Percentiles rank a stretch among this genome's conserved stretches.
These are phyloP conservation scores for Hydropotes inermis DNA, from an alignment of 2,113 vertebrate species.

Conservation along the genomic window DNA sequence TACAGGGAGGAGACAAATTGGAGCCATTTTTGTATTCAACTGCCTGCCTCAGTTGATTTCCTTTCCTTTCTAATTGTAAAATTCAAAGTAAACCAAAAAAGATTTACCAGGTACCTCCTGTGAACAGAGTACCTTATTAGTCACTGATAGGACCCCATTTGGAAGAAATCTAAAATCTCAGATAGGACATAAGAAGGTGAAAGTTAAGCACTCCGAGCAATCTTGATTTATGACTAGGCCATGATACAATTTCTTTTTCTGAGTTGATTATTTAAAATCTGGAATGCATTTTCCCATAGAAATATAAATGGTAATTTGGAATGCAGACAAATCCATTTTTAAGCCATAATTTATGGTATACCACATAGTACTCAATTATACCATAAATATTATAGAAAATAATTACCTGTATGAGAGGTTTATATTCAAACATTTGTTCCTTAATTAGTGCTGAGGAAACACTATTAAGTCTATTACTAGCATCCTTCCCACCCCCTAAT, in stretches of 20 bases:
- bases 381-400: slow-evolving; percentile 54
- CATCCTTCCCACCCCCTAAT: slow-evolving; percentile 3
- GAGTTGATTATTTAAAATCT: slow-evolving; percentile 49
- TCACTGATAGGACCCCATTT: not conserved
- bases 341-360: slow-evolving; percentile 35
- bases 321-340: slow-evolving; percentile 37
- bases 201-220: not conserved
- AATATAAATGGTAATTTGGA: slow-evolving; percentile 45
- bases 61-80: not conserved
- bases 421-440: slow-evolving; percentile 32
- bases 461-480: slow-evolving; percentile 1
- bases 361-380: slow-evolving; percentile 2
- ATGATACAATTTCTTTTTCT: not conserved
- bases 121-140: not conserved
- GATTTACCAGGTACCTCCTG: not conserved
- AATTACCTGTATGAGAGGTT: slow-evolving; percentile 37
- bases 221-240: slow-evolving; percentile 42
- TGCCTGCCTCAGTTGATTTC: not conserved
- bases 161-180: not conserved
- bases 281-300: slow-evolving; percentile 28
- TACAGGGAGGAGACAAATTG: not conserved
- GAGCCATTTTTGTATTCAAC: not conserved
- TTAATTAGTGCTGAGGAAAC: slow-evolving; percentile 44
- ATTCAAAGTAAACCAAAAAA: not conserved
- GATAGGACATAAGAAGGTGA: not conserved